Evolutionary conservation across 2,797 vertebrate species (phyloP).

Genomic region (Kryptolebias ocellatus): DNA sequence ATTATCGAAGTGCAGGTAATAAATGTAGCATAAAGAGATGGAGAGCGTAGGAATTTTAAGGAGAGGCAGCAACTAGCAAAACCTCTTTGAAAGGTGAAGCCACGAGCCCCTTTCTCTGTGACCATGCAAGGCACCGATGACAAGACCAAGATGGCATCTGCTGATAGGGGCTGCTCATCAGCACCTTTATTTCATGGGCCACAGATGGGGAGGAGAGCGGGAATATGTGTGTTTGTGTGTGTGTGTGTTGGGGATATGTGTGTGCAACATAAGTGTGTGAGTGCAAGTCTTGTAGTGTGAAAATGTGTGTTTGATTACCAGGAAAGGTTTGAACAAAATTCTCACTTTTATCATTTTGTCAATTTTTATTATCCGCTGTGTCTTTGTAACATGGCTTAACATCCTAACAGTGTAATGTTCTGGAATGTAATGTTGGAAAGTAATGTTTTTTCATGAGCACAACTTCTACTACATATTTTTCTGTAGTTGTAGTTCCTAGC

Average conservation of each 20-base stretch:
- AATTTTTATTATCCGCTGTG: too few relatives aligned
- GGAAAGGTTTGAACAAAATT: neutral
- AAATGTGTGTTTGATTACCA: slow-evolving; percentile 1
- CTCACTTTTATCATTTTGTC: neutral
- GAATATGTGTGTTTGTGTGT: slow-evolving; percentile 6
- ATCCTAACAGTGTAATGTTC: too few relatives aligned
- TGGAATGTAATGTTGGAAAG: too few relatives aligned
- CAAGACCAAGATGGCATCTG: slow-evolving; percentile 80
- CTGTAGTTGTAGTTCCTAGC: too few relatives aligned
- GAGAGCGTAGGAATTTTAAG: slow-evolving; percentile 73
- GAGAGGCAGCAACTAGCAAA: slow-evolving; percentile 50
- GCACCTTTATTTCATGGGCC: slow-evolving; percentile 73
- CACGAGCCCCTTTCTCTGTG: slow-evolving; percentile 63
- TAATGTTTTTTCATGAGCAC: too few relatives aligned
- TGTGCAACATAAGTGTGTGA: neutral
- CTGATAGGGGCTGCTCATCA: slow-evolving; percentile 81
- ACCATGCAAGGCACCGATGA: slow-evolving; percentile 77
- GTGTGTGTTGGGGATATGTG: neutral
- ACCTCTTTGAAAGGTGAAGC: slow-evolving; percentile 79
- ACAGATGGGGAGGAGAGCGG: slow-evolving; percentile 37
- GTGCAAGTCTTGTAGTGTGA: too few relatives aligned
- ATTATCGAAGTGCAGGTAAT: slow-evolving; percentile 79
- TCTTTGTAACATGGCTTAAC: neutral
- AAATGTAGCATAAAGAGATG: slow-evolving; percentile 77
- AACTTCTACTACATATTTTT: too few relatives aligned